Evolutionary conservation across 2,113 vertebrate species (phyloP).

Genomic region (Telmatochromis brachygnathus): DNA sequence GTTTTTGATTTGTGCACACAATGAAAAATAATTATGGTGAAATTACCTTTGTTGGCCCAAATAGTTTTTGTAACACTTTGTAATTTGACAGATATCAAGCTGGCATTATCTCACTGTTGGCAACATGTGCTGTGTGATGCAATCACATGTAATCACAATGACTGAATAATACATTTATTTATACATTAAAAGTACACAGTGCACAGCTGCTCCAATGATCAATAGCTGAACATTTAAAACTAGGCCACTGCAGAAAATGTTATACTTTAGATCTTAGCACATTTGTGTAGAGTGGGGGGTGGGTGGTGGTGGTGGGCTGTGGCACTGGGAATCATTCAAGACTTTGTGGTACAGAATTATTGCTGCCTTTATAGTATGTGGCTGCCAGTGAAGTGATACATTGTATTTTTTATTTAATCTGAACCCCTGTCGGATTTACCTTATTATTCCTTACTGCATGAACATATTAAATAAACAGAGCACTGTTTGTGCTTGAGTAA

Average conservation of each 20-base stretch:
- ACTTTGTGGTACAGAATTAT: background rate
- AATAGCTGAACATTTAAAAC: background rate
- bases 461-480: background rate
- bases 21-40: background rate
- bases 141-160: constrained; percentile 40
- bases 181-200: background rate
- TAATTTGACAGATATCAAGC: background rate
- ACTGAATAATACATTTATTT: constrained; percentile 31
- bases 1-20: background rate
- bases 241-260: background rate
- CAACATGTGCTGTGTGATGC: constrained; percentile 29
- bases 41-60: background rate
- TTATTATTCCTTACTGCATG: background rate
- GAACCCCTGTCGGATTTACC: background rate
- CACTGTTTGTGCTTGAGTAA: background rate
- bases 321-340: background rate
- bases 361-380: background rate
- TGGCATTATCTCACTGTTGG: constrained; percentile 2
- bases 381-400: background rate
- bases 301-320: background rate
- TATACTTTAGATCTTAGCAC: background rate
- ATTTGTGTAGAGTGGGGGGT: background rate
- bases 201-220: background rate
- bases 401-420: background rate
- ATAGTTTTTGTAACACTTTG: background rate